Evolutionary conservation across 2,113 vertebrate species (phyloP), one percentile per base, ranked within the genome.

Genomic region (Tor tambroides): DNA sequence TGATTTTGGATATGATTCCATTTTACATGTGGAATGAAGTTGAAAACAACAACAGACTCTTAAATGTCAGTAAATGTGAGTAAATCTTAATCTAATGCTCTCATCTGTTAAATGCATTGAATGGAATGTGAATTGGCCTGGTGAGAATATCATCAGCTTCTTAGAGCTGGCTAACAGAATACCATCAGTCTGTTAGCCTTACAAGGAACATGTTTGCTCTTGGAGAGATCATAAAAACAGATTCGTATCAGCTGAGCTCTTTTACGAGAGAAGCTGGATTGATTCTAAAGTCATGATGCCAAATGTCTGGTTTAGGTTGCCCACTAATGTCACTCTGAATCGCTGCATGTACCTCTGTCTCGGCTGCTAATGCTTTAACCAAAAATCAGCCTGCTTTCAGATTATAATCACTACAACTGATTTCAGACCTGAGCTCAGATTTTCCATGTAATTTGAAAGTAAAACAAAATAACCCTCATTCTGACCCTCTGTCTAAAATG

Each of bases 131-230:
- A n/a, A 72, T n/a, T n/a, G 35, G 32, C 35, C 35, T 41, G 69
- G 38, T 72, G 19, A 78, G 6, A 51, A 30, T 19, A 80, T 15
- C 21, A 61, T 80, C 74, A 5, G 74, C 83, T 61, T 77, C 28
- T 32, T 69, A 21, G 65, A 69, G 17, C 19, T 35, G 30, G 67
- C 8, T 35, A 10, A 35, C 67, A 35, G 30, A 71, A 72, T 72
- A 23, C 19, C 35, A 38, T 38, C 69, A 72, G 32, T 72, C 69
- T 41, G 67, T 71, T 21, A 69, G n/a, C 89, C 85, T 14, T 88
- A 94, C 90, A 94, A 91, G 90, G 90, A 91, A 43, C 1, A 21
- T 83, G 89, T 87, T 90, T 89, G 93, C 86, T 82, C 76, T 32
- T 56, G 71, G 65, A 61, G 8, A n/a, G 56, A n/a, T n/a, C 23